These are phyloP conservation scores for Vollenhovia emeryi DNA, from an alignment of 1,140 invertebrate species.

Conservation along the genomic window DNA sequence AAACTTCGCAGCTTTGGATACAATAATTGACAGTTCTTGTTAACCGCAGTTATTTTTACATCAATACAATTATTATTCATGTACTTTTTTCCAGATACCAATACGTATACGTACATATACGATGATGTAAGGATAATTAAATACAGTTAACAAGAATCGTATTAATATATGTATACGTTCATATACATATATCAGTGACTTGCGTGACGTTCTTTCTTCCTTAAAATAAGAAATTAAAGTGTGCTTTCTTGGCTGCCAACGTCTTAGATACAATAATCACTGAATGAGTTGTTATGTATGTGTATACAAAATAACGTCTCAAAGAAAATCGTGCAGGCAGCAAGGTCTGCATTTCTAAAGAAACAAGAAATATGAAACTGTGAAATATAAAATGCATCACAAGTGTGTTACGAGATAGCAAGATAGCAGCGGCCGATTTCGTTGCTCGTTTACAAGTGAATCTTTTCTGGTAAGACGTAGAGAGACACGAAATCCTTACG, in stretches of 20 bases:
- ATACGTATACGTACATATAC: neutral
- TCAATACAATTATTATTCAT: constrained; percentile 31
- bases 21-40: neutral
- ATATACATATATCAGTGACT: neutral
- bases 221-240: neutral
- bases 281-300: constrained; percentile 14
- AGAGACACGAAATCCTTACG: constrained; percentile 75
- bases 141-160: neutral
- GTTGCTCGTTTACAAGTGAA: constrained; percentile 74
- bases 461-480: constrained; percentile 77
- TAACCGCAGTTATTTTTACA: constrained; percentile 14
- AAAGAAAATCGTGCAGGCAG: constrained; percentile 31
- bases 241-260: neutral
- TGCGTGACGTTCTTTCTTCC: neutral
- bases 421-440: constrained; percentile 84
- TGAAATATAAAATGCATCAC: constrained; percentile 66
- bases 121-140: neutral
- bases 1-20: neutral
- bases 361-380: constrained; percentile 42
- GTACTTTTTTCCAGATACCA: neutral
- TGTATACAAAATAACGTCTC: constrained; percentile 33
- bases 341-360: constrained; percentile 44
- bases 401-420: constrained; percentile 82
- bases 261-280: neutral
- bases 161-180: neutral